Conservation (phyloP, 2,888 invertebrate species). For the Rotaria macrura region DNA sequence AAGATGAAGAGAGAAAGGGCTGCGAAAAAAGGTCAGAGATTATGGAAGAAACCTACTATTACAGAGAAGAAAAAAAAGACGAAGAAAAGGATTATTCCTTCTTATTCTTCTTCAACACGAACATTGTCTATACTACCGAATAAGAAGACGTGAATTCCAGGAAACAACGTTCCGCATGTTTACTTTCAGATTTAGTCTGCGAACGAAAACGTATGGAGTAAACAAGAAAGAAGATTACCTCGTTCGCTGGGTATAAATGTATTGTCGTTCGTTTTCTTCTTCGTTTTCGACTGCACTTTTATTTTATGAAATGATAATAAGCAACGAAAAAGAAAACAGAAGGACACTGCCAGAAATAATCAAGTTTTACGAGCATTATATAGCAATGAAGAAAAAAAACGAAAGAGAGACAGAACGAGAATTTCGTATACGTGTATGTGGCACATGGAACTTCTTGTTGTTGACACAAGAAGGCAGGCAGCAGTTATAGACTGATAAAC, state of each 20-base stretch:
- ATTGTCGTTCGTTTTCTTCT: neutral
- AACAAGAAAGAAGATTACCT: neutral
- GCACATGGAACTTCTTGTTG: conserved; percentile 15
- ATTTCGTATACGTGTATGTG: neutral
- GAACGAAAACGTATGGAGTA: neutral
- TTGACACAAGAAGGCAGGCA: conserved; percentile 11
- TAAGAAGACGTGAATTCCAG: neutral
- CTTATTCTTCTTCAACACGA: neutral
- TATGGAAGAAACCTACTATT: neutral
- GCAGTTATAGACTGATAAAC: conserved; percentile 8
- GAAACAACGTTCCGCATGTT: neutral
- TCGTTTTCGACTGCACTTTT: no score
- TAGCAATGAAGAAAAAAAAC: neutral
- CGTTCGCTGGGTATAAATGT: neutral
- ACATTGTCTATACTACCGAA: neutral
- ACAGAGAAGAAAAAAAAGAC: neutral
- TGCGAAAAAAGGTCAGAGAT: conserved; percentile 2
- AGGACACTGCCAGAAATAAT: conserved; percentile 1
- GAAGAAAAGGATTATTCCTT: neutral
- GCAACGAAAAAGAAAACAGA: neutral
- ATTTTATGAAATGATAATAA: neutral
- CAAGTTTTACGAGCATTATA: neutral
- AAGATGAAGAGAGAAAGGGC: neutral
- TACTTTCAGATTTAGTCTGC: neutral
- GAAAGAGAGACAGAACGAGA: neutral